Conservation (phyloP, 2,113 vertebrate genomes). For the Gorilla gorilla region DNA sequence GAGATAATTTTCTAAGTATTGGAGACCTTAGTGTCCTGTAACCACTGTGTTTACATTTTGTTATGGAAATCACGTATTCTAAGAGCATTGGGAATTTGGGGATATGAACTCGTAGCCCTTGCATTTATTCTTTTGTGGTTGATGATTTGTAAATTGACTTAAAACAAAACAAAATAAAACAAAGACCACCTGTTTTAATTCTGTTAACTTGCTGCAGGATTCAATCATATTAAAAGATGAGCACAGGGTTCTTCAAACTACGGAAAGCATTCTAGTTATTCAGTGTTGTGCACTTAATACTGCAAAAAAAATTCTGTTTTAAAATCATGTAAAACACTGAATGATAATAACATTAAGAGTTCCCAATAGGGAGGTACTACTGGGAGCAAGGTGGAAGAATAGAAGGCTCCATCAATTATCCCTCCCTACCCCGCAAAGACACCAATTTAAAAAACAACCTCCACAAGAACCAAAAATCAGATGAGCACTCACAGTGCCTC, state of each 20-base stretch:
- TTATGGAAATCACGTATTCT: background rate
- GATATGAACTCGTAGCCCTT: background rate
- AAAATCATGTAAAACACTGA: background rate
- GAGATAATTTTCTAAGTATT: background rate
- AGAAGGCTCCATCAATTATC: too few species aligned
- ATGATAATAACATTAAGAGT: background rate
- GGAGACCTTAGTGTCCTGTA: background rate
- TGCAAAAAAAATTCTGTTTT: background rate
- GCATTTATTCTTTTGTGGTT: background rate
- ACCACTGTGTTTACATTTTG: background rate
- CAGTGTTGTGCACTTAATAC: background rate
- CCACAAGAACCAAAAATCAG: too few species aligned
- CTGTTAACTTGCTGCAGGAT: background rate
- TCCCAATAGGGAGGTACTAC: background rate
- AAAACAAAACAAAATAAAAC: too few species aligned
- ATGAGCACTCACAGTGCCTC: too few species aligned
- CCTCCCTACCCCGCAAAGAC: accelerated
- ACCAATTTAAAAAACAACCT: too few species aligned
- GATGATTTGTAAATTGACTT: background rate
- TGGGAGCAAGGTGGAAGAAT: too few species aligned
- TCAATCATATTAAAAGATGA: background rate
- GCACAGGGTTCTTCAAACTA: background rate
- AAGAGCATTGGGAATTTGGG: background rate
- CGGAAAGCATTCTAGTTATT: background rate
- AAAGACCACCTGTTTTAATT: background rate